Conservation (phyloP, 2,888 invertebrate genomes). For the Luffia ferchaultella region DNA sequence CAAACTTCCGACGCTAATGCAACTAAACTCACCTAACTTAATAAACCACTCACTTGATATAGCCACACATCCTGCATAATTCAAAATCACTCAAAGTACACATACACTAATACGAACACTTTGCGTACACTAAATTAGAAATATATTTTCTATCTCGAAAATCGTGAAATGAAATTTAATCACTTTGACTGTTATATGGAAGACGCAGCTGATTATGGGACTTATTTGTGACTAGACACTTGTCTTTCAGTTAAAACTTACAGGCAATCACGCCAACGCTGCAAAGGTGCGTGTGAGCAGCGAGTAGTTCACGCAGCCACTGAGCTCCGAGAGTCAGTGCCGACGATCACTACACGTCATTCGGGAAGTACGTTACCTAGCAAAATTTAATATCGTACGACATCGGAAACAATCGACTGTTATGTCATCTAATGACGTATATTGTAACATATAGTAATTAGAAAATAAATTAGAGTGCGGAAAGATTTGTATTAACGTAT, state of each 20-base stretch:
- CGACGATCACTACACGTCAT: slow-evolving; percentile 49
- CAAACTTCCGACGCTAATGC: too few relatives aligned
- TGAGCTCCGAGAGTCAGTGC: slow-evolving; percentile 34
- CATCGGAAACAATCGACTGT: slow-evolving; percentile 26
- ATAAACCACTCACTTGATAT: slow-evolving; percentile 37
- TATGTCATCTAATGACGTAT: slow-evolving; percentile 3
- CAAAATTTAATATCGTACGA: slow-evolving; percentile 28
- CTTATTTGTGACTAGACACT: too few relatives aligned
- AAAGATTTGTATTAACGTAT: too few relatives aligned
- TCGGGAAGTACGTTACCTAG: slow-evolving; percentile 52
- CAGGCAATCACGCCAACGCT: background rate
- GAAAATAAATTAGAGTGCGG: background rate
- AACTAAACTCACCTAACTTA: slow-evolving; percentile 9
- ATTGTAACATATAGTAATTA: background rate
- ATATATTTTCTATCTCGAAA: too few relatives aligned
- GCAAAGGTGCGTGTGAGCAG: slow-evolving; percentile 52
- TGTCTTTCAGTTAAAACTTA: too few relatives aligned
- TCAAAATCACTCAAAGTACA: slow-evolving; percentile 54
- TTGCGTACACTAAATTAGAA: too few relatives aligned
- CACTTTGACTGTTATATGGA: too few relatives aligned
- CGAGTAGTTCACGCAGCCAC: slow-evolving; percentile 58
- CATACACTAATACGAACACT: slow-evolving; percentile 34
- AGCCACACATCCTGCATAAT: slow-evolving; percentile 36
- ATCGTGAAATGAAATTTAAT: too few relatives aligned
- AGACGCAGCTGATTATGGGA: too few relatives aligned